Evolutionary conservation across 2,888 invertebrate genomes (phyloP), one percentile per base, ranked within the genome.

Genomic region (Dasypogon diadema): DNA sequence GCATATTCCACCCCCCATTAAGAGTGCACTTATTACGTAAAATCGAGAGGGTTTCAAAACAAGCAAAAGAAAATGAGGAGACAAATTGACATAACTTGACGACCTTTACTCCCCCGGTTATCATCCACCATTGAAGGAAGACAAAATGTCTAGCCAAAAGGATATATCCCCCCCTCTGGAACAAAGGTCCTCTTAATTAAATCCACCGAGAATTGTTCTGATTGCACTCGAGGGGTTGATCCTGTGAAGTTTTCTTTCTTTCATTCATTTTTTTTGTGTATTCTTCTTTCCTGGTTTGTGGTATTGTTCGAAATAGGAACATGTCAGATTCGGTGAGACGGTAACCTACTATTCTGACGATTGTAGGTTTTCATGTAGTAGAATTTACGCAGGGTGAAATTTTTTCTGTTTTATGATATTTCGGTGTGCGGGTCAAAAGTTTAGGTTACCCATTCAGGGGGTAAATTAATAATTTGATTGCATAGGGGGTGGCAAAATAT

Each of bases 141-240:
- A 74, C 74, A 60, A 58, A 74, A 60, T 58, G 42, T 48, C 60
- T 60, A 60, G 60, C 30, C 58, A 42, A 60, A 65, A 77, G 74
- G 74, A 75, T 58, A n/a, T n/a, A n/a, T n/a, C n/a, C n/a, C n/a
- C n/a, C n/a, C 55, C 76, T 58, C 56, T 16, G 21, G 73, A 76
- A 78, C 76, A 78, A 78, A 78, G 68, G 78, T 68, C 75, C 78
- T 78, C 76, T 78, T 78, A 78, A 78, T 78, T 78, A 78, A 78
- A 78, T 78, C 78, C 78, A 65, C 75, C 70, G 78, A 78, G 78
- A 63, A 78, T 78, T 78, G 78, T 76, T 76, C 76, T 76, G 78
- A 78, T 78, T 78, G 78, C 78, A 78, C 78, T 76, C 76, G 72
- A 76, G 77, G 77, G 78, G 75, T 76, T 78, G 76, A 76, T 75